A percentile compares a stretch with the other conserved stretches of the same genome.
Evolutionary conservation across 2,888 invertebrate species (phyloP).

Genomic region (Gnatocerus cornutus): DNA sequence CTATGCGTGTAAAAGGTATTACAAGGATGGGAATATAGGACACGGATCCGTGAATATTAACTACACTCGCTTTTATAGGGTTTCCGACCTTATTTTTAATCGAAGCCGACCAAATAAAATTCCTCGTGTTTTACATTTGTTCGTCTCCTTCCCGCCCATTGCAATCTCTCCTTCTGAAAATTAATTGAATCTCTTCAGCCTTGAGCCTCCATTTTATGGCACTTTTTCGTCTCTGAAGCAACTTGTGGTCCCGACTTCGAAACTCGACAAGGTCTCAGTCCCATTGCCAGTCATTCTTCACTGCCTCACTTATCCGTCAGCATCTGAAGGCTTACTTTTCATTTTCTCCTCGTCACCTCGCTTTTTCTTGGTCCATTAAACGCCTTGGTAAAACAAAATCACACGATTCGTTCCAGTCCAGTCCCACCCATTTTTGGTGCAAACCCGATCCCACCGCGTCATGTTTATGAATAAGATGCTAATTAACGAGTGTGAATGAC

Average conservation of each 20-base stretch:
- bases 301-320: slow-evolving; percentile 9
- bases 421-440: slow-evolving; percentile 16
- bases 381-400: slow-evolving; percentile 7
- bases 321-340: slow-evolving; percentile 19
- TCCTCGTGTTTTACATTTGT: too few relatives aligned
- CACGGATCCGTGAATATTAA: neutral
- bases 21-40: slow-evolving; percentile 12
- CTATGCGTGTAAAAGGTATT: slow-evolving; percentile 4
- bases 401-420: slow-evolving; percentile 7
- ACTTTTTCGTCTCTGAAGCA: slow-evolving; percentile 9
- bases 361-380: slow-evolving; percentile 26
- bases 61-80: too few relatives aligned
- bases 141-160: neutral
- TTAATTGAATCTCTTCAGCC: slow-evolving; percentile 1
- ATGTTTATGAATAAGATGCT: slow-evolving; percentile 40
- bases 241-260: slow-evolving; percentile 10
- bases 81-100: too few relatives aligned
- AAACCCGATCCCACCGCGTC: slow-evolving; percentile 18
- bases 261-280: slow-evolving; percentile 15
- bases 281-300: slow-evolving; percentile 20
- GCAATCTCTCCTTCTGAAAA: neutral
- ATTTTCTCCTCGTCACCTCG: slow-evolving; percentile 1
- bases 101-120: too few relatives aligned
- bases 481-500: slow-evolving; percentile 33
- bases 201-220: neutral